Evolutionary conservation across 2,797 vertebrate genomes (phyloP).

Genomic region (Spondyliosoma cantharus): DNA sequence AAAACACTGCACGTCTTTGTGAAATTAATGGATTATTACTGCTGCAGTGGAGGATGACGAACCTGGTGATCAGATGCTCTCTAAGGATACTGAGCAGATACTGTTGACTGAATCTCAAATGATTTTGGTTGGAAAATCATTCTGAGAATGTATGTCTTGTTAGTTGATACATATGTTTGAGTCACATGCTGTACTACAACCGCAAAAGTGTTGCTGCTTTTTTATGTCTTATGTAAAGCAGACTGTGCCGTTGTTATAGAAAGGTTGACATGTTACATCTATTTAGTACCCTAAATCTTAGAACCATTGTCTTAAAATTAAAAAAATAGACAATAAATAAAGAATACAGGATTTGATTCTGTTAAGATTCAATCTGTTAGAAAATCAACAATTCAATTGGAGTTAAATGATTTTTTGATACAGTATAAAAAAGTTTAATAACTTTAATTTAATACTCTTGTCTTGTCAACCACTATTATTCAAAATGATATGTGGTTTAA

Average conservation of each 20-base stretch:
- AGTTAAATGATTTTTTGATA: too few relatives aligned
- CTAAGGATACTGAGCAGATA: neutral
- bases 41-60: neutral
- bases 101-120: neutral
- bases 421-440: neutral
- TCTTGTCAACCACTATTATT: neutral
- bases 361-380: too few relatives aligned
- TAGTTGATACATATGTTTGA: neutral
- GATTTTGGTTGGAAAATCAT: neutral
- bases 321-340: too few relatives aligned
- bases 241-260: too few relatives aligned
- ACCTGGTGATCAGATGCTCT: conserved; percentile 35
- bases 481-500: neutral
- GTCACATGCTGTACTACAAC: too few relatives aligned
- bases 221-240: too few relatives aligned
- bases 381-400: too few relatives aligned
- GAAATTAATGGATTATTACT: conserved; percentile 28
- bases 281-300: too few relatives aligned
- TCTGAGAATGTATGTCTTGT: neutral
- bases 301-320: too few relatives aligned
- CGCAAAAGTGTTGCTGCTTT: too few relatives aligned
- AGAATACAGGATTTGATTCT: too few relatives aligned
- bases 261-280: too few relatives aligned
- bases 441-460: neutral
- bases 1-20: conserved; percentile 25